A percentile compares a stretch with the other conserved stretches of the same genome.
phyloP scores from a whole-genome alignment of 2,888 invertebrate genomes.

The Syritta pipiens region DNA sequence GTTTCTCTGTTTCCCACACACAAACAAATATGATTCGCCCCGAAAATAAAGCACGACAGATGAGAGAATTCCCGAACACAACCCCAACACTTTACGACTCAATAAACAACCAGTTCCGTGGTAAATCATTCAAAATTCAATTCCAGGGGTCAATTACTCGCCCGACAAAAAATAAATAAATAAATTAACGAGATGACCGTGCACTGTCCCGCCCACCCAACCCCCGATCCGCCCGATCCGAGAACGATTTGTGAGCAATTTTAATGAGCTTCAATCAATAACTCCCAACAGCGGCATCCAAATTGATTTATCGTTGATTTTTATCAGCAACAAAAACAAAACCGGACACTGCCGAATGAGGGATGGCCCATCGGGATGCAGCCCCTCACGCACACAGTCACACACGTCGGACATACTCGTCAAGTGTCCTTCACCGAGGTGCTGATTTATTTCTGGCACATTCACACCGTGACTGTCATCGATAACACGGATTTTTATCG shows the following conservation, averaged over 20 bases:
- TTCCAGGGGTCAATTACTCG: too few relatives aligned
- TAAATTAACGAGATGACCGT: too few relatives aligned
- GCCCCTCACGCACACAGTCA: not conserved
- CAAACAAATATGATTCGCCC: not conserved
- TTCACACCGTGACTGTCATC: slow-evolving; percentile 16
- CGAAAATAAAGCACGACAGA: too few relatives aligned
- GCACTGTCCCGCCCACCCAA: not conserved
- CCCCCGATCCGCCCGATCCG: too few relatives aligned
- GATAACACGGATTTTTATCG: slow-evolving; percentile 25
- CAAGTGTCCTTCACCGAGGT: slow-evolving; percentile 54
- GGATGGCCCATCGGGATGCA: slow-evolving; percentile 12
- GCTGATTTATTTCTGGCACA: slow-evolving; percentile 50
- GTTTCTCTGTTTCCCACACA: not conserved
- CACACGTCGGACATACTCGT: slow-evolving; percentile 17
- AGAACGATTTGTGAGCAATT: slow-evolving; percentile 37
- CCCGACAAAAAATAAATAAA: too few relatives aligned
- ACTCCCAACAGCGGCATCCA: slow-evolving; percentile 17
- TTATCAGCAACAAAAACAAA: not conserved
- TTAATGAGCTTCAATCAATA: slow-evolving; percentile 44
- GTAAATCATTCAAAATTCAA: too few relatives aligned
- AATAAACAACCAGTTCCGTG: too few relatives aligned
- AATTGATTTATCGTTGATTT: slow-evolving; percentile 47
- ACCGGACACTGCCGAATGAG: slow-evolving; percentile 1
- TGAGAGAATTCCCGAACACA: too few relatives aligned
- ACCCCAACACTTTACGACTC: too few relatives aligned